Evolutionary conservation across 2,113 vertebrate genomes (phyloP).

Genomic region (Oenanthe melanoleuca): DNA sequence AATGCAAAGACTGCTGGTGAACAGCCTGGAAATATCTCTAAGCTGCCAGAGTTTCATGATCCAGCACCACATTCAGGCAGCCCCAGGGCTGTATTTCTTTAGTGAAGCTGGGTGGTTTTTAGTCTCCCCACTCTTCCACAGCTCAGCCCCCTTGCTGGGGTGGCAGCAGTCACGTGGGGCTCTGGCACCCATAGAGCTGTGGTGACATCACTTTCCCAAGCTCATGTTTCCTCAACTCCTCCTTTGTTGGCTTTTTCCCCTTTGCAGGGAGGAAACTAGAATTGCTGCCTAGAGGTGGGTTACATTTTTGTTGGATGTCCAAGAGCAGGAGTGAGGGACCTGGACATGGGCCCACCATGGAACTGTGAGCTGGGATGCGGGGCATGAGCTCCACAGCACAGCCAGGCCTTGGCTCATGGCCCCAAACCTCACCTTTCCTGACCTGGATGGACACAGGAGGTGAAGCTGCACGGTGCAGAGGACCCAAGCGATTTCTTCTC

Average conservation of each 20-base stretch:
- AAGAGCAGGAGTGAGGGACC: neutral
- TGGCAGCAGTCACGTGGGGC: fast-evolving
- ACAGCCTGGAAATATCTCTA: neutral
- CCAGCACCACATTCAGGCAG: neutral
- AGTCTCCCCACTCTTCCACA: neutral
- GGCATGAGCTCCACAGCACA: fast-evolving
- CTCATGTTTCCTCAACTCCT: neutral
- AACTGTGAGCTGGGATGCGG: fast-evolving
- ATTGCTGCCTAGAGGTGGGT: neutral
- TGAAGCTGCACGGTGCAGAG: fast-evolving
- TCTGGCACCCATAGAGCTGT: neutral
- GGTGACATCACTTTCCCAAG: neutral
- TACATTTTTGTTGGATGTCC: neutral
- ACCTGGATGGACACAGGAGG: neutral
- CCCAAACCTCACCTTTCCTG: neutral
- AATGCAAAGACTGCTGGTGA: neutral
- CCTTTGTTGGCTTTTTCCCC: neutral
- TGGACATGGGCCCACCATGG: fast-evolving
- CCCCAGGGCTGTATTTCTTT: neutral
- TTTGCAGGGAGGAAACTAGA: neutral
- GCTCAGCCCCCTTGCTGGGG: fast-evolving
- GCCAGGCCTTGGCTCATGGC: fast-evolving
- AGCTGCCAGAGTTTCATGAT: neutral
- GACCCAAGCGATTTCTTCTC: neutral
- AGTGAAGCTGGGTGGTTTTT: fast-evolving